Evolutionary conservation across 2,797 vertebrate species (phyloP).

Genomic region (Spheniscus humboldti): DNA sequence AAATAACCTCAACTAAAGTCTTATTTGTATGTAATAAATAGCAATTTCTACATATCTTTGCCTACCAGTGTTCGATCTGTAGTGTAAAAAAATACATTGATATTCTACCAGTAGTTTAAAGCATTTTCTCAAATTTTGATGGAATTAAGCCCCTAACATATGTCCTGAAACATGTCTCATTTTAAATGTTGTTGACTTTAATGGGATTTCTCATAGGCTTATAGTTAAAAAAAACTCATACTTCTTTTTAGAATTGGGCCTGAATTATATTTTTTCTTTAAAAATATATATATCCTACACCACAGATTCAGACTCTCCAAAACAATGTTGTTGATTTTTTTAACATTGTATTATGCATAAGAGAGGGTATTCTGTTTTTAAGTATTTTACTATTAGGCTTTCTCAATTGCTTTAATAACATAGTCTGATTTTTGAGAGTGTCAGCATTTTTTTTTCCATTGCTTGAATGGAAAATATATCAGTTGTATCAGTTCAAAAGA

Average conservation of each 20-base stretch:
- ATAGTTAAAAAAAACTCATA: neutral
- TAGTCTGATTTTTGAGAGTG: neutral
- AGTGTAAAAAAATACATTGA: neutral
- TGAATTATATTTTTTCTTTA: neutral
- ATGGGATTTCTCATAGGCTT: neutral
- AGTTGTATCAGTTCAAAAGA: neutral
- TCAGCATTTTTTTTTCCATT: neutral
- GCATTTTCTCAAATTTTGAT: neutral
- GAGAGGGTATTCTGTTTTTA: neutral
- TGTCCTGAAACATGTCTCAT: neutral
- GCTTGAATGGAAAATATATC: neutral
- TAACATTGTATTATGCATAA: neutral
- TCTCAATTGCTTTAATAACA: neutral
- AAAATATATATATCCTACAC: neutral
- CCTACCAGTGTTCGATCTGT: neutral
- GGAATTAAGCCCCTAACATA: neutral
- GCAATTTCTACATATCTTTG: neutral
- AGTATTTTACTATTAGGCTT: neutral
- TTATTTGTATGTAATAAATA: neutral
- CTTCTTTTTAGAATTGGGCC: neutral
- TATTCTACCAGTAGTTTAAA: neutral
- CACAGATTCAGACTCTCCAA: neutral
- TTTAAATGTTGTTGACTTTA: neutral
- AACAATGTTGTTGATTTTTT: neutral
- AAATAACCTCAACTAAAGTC: neutral